These are phyloP conservation scores for Phrynosoma platyrhinos DNA, from an alignment of 2,113 vertebrate species.

Conservation along the genomic window DNA sequence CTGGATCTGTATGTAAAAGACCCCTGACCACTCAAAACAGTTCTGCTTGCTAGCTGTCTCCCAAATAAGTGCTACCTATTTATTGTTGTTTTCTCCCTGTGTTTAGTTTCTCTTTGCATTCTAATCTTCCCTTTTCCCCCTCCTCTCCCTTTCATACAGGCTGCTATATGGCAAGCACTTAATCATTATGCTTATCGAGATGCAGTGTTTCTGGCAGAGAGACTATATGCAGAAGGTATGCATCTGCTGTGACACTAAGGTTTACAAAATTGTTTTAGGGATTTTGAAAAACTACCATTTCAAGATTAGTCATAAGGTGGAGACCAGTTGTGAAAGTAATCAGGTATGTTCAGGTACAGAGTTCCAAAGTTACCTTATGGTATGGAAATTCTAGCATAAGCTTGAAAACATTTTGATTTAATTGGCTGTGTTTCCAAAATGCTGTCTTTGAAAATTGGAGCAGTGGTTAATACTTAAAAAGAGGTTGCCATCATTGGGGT, in stretches of 20 bases:
- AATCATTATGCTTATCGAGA: slow-evolving; percentile 93
- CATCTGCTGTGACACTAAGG: slow-evolving; percentile 9
- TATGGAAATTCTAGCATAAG: background rate
- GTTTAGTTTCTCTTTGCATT: background rate
- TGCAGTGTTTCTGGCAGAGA: slow-evolving; percentile 90
- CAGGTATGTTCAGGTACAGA: background rate
- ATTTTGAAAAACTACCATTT: slow-evolving; percentile 10
- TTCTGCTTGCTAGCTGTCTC: no score
- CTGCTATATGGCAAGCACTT: slow-evolving; percentile 94
- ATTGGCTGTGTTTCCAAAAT: background rate
- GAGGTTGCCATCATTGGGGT: background rate
- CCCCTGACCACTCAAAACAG: no score
- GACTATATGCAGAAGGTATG: slow-evolving; percentile 91
- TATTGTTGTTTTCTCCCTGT: background rate
- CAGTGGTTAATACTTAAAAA: background rate
- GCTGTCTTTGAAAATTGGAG: background rate
- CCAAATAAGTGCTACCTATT: background rate
- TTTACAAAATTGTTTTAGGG: background rate
- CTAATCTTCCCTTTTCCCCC: background rate
- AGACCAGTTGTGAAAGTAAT: background rate
- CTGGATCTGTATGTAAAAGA: no score
- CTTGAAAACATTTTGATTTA: background rate
- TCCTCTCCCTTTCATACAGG: slow-evolving; percentile 71
- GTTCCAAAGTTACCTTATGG: background rate
- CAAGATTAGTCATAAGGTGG: background rate